Base-by-base conservation (phyloP, 2,797 vertebrate genomes). In the Malurus splendens region DNA sequence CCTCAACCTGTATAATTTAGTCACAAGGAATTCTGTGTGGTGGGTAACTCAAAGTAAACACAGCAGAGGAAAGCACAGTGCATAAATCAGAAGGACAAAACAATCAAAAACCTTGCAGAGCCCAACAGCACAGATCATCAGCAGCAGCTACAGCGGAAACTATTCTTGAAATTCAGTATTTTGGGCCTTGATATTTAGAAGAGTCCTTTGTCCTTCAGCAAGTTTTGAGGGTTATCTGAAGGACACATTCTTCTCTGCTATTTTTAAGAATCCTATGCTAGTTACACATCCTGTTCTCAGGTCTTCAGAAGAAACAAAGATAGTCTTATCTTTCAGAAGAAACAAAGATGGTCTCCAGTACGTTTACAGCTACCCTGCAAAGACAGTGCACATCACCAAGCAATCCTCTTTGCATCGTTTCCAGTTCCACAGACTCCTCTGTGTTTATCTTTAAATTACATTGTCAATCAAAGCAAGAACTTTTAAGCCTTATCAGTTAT, bases 381-480 rank as follows among this genome's bases (percentile, higher is more conserved):
- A 65, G 72, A 79, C 38, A 68, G 41, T 24, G 42, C 38, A 50
- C 33, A 74, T 82, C 88, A 91, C 82, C 72, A 81, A 90, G 77
- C 65, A 89, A 56, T 86, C 74, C 79, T 74, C 36, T 68, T 75
- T 76, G 90, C 56, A 55, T 54, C 72, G 82, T 68, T 90, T 88
- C 86, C 85, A 79, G 82, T 82, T 85, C 79, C 80, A 81, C 41
- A 77, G 83, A 90, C 72, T 94, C 44, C 23, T 56, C 67, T 82
- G 52, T 89, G 71, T 87, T 95, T 89, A 95, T 82, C 93, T 77
- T 93, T 93, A 91, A 95, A 95, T 90, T 72, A 82, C 60, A 61
- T 17, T 93, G 91, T 84, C 93, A 94, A 61, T 94, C 92, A 96
- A 93, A 94, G 73, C 22, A 54, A 90, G 79, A 86, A 64, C 94